Evolutionary conservation across 2,888 invertebrate genomes (phyloP), one percentile per base, ranked within the genome.

Genomic region (Mythimna pallens): DNA sequence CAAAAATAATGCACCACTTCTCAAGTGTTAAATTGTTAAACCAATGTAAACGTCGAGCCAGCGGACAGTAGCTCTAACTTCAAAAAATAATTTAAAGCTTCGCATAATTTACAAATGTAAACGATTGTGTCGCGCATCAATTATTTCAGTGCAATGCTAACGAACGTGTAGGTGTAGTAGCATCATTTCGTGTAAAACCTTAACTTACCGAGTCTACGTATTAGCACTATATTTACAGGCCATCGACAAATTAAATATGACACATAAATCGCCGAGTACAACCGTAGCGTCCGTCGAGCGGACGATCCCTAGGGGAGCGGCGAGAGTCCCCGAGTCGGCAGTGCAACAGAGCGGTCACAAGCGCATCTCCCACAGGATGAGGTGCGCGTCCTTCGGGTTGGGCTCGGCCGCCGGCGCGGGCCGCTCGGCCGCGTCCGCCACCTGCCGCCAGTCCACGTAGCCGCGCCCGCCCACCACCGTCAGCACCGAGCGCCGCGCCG

Each of bases 381-480:
- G 97, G 94, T 99, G 98, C 22, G 99, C 98, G 96, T 98, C 98
- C 89, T 97, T 98, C 79, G 98, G 98, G 92, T 98, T 98, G 63
- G 98, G 97, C 78, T 98, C 98, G 64, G 97, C 97, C 57, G 97
- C 95, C 61, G 95, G 94, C 68, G 94, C 93, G 10, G 96, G 95
- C 47, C 97, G 95, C 83, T 97, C 97, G 3, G 96, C 94, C 40
- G 97, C 96, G 90, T 97, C 97, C 88, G 97, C 97, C 25, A 98
- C 97, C 88, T 98, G 98, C 71, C 98, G 96, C 98, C 98, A 98
- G 94, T 98, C 98, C 34, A 98, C 97, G 90, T 99, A 99, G 5
- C 99, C 99, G 17, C 98, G 97, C 3, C 99, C 99, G 0, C 99
- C 99, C 97, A 98, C 98, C 67, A 99, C 94, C 0, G 98, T 98